Conservation (phyloP, 1,140 invertebrate genomes). For the Diploscapter pachys region DNA sequence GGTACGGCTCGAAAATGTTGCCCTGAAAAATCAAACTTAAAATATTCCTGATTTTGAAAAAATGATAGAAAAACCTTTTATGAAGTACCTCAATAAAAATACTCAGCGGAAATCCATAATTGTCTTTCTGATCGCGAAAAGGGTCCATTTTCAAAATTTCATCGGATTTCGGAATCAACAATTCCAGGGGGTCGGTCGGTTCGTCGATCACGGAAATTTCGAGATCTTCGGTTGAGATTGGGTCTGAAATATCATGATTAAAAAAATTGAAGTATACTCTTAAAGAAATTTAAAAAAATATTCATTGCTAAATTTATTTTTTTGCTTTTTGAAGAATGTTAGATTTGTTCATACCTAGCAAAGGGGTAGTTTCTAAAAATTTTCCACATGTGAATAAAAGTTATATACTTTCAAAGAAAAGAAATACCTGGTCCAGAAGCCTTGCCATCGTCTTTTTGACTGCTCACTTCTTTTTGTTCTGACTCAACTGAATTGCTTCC, state of each 20-base stretch:
- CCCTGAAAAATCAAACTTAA: constrained; percentile 66
- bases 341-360: no score
- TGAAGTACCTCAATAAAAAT: constrained; percentile 76
- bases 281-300: no score
- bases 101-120: constrained; percentile 80
- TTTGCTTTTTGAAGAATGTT: no score
- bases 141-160: constrained; percentile 38
- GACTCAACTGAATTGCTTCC: constrained; percentile 32
- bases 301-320: no score
- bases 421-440: background rate
- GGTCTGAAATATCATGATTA: no score
- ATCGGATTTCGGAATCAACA: constrained; percentile 22
- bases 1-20: constrained; percentile 88
- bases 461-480: constrained; percentile 25
- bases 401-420: no score
- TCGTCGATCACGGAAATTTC: constrained; percentile 10
- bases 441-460: background rate
- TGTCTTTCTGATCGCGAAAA: constrained; percentile 59
- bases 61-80: constrained; percentile 19
- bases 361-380: no score
- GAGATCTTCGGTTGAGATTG: background rate
- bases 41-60: constrained; percentile 31
- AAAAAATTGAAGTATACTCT: no score
- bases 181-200: constrained; percentile 8
- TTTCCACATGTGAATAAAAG: no score